phyloP scores from a whole-genome alignment of 2,888 invertebrate genomes.

The Mythimna pallens region DNA sequence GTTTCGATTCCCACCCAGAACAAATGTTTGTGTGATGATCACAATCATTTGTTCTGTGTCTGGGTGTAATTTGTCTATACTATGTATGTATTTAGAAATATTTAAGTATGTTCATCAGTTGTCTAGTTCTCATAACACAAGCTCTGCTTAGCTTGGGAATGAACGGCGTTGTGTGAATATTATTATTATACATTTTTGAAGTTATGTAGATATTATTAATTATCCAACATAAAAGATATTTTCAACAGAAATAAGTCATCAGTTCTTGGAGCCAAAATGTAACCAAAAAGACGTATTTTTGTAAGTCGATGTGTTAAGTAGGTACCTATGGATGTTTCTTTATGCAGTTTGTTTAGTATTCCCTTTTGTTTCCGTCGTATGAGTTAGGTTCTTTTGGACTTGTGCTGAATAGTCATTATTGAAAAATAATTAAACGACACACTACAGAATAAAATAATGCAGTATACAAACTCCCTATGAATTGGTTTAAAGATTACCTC shows the following conservation, averaged over 20 bases:
- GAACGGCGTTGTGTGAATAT: too few relatives aligned
- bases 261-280: conserved; percentile 76
- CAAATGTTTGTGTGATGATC: too few relatives aligned
- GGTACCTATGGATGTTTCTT: conserved; percentile 59
- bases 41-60: too few relatives aligned
- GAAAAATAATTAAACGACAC: conserved; percentile 4
- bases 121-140: too few relatives aligned
- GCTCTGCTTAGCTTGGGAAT: too few relatives aligned
- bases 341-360: conserved; percentile 62
- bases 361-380: conserved; percentile 83
- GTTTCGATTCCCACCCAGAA: too few relatives aligned
- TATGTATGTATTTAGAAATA: too few relatives aligned
- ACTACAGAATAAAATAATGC: background rate
- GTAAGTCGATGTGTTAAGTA: conserved; percentile 65
- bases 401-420: conserved; percentile 75
- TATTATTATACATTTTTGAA: too few relatives aligned
- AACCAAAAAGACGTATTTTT: conserved; percentile 83
- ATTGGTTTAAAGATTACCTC: too few relatives aligned
- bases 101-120: too few relatives aligned
- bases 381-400: conserved; percentile 75
- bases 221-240: conserved; percentile 15
- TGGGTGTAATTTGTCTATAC: too few relatives aligned
- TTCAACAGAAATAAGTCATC: conserved; percentile 57
- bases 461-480: background rate
- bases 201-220: too few relatives aligned